Percentiles rank a stretch among this genome's conserved stretches.
These are phyloP conservation scores for Bombus ignitus DNA, from an alignment of 1,140 invertebrate genomes.

Conservation along the genomic window DNA sequence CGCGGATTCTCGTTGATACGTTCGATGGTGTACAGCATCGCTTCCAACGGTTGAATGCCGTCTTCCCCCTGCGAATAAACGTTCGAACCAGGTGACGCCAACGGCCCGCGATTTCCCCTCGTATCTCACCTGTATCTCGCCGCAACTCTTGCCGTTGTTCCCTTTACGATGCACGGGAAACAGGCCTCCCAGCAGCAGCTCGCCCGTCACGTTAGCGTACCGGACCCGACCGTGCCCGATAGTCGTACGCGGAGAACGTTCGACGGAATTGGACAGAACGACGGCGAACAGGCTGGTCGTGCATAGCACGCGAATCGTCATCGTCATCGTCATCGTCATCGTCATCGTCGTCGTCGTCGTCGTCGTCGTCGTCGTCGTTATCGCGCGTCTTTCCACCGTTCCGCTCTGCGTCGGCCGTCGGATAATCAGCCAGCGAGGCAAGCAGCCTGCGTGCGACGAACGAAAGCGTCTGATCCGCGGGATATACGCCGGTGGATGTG, in stretches of 20 bases:
- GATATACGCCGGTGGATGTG: not conserved
- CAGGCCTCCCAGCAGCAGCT: slow-evolving; percentile 83
- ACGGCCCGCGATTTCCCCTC: no score
- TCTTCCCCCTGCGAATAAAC: slow-evolving; percentile 71
- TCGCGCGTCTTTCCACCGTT: not conserved
- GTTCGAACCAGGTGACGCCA: no score
- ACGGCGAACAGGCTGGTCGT: not conserved
- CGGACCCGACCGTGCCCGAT: slow-evolving; percentile 26
- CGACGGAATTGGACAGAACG: no score
- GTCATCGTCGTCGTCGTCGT: no score
- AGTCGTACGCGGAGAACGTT: no score
- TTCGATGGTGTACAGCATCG: slow-evolving; percentile 83
- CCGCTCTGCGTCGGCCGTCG: rapidly evolving
- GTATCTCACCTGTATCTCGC: slow-evolving; percentile 80
- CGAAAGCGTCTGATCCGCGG: no score
- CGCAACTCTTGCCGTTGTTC: slow-evolving; percentile 76
- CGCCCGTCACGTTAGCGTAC: slow-evolving; percentile 80
- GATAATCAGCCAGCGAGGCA: no score
- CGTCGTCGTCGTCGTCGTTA: not conserved
- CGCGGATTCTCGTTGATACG: slow-evolving; percentile 82
- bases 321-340: not conserved
- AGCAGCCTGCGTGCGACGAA: no score
- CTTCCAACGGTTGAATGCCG: slow-evolving; percentile 84
- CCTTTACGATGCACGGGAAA: slow-evolving; percentile 84
- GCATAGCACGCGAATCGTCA: not conserved